phyloP scores from a whole-genome alignment of 1,140 invertebrate species.

The Delia radicum region DNA sequence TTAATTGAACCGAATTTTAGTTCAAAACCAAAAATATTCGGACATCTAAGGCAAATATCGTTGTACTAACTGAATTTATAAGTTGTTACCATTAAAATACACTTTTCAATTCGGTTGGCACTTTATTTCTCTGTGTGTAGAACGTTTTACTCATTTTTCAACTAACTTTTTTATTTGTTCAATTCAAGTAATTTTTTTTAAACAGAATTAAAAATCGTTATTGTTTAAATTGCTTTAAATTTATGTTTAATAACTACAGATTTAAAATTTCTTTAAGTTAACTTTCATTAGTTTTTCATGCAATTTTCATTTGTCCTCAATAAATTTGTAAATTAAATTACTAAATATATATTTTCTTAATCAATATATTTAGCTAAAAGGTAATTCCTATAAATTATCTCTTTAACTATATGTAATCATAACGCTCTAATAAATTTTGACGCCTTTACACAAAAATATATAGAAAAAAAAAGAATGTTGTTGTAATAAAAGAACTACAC shows the following conservation, averaged over 20 bases:
- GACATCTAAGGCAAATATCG: no score
- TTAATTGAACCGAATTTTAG: no score
- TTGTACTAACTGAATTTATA: no score
- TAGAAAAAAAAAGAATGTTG: background rate
- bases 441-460: slow-evolving; percentile 31
- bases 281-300: background rate
- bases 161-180: no score
- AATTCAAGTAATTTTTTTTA: background rate
- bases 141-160: no score
- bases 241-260: background rate
- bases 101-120: no score
- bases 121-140: no score
- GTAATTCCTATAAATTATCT: slow-evolving; percentile 27
- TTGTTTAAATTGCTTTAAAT: background rate
- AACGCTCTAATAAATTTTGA: slow-evolving; percentile 46
- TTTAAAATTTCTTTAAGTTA: background rate
- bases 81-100: no score
- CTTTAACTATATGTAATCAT: slow-evolving; percentile 33
- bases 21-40: no score
- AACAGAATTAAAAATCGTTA: background rate
- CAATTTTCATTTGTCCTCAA: background rate
- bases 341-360: background rate
- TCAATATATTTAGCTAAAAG: slow-evolving; percentile 31
- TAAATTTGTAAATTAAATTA: background rate
- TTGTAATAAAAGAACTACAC: background rate